Conservation (phyloP, 2,888 invertebrate species). For the Nysson spinosus region DNA sequence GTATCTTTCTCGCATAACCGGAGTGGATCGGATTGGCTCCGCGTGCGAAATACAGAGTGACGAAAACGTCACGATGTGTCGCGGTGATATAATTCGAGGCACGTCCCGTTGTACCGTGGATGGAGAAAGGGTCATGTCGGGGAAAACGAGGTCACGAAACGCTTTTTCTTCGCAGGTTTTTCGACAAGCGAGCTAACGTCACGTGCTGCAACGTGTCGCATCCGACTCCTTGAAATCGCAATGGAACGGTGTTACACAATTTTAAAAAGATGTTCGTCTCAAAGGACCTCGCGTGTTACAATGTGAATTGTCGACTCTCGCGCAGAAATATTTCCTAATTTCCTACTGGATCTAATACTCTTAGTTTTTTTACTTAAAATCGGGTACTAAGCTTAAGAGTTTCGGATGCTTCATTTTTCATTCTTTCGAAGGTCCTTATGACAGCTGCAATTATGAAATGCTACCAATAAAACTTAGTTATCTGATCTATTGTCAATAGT, state of each 20-base stretch:
- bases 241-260: conserved; percentile 19
- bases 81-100: conserved; percentile 46
- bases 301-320: background rate
- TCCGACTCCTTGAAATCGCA: conserved; percentile 32
- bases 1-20: background rate
- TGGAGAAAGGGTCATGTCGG: conserved; percentile 35
- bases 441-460: too few relatives aligned
- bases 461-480: too few relatives aligned
- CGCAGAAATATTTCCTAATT: too few relatives aligned
- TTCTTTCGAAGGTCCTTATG: too few relatives aligned
- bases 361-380: too few relatives aligned
- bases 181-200: conserved; percentile 9
- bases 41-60: background rate
- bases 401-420: too few relatives aligned
- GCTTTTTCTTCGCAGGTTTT: conserved; percentile 16
- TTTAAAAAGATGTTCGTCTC: conserved; percentile 31
- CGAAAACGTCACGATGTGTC: conserved; percentile 29
- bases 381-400: too few relatives aligned
- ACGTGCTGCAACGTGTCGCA: conserved; percentile 27
- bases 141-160: conserved; percentile 49
- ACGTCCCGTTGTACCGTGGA: conserved; percentile 38
- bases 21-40: background rate
- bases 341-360: too few relatives aligned
- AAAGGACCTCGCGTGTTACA: background rate
- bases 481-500: too few relatives aligned